Evolutionary conservation across 2,888 invertebrate genomes (phyloP).

Genomic region (Sclerodermus sp.): DNA sequence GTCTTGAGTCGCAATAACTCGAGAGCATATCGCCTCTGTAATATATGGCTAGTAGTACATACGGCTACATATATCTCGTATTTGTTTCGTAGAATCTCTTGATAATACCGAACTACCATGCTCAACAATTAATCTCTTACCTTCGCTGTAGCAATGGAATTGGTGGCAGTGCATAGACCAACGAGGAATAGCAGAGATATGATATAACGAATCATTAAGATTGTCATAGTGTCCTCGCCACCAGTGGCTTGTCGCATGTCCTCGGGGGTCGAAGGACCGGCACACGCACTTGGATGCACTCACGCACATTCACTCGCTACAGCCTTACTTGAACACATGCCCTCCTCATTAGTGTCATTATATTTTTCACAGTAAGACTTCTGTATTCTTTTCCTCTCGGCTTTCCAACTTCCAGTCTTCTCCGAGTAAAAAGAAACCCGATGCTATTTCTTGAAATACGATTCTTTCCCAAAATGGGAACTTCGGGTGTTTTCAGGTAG

Average conservation of each 20-base stretch:
- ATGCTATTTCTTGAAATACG: too few relatives aligned
- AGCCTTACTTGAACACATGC: conserved; percentile 21
- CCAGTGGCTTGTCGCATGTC: conserved; percentile 19
- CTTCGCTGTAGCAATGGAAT: conserved; percentile 28
- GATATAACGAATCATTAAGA: conserved; percentile 18
- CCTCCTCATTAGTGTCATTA: conserved; percentile 21
- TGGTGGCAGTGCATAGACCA: conserved; percentile 21
- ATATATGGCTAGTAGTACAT: too few relatives aligned
- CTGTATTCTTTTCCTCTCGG: neutral
- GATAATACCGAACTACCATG: too few relatives aligned
- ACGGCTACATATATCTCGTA: neutral
- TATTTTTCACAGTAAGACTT: conserved; percentile 4
- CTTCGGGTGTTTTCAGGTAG: too few relatives aligned
- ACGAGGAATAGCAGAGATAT: conserved; percentile 25
- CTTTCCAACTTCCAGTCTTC: too few relatives aligned
- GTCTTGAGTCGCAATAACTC: too few relatives aligned
- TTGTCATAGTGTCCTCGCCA: conserved; percentile 8
- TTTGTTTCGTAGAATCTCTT: too few relatives aligned
- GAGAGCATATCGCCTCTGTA: too few relatives aligned
- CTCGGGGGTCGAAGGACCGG: conserved; percentile 27
- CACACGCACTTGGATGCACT: conserved; percentile 27
- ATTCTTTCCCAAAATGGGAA: too few relatives aligned
- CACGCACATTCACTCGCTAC: conserved; percentile 26
- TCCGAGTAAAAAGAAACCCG: too few relatives aligned
- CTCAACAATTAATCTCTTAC: too few relatives aligned